Conservation (phyloP, 2,888 invertebrate species). For the Cheilosia variabilis region DNA sequence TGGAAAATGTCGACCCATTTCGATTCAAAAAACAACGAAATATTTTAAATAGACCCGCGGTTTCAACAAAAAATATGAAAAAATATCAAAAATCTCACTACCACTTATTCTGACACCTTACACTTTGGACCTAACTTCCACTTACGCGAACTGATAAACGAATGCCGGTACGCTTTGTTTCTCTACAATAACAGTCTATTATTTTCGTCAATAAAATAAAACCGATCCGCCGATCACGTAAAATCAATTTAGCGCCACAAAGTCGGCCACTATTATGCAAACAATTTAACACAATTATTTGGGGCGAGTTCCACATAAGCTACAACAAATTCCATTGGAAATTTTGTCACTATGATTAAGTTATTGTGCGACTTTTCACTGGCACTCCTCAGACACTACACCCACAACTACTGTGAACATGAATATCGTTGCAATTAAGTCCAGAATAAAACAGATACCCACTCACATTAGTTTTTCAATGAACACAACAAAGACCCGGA, state of each 20-base stretch:
- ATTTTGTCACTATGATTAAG: neutral
- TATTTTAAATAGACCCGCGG: too few species aligned
- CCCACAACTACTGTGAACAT: neutral
- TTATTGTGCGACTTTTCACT: neutral
- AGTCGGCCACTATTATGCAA: neutral
- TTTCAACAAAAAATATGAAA: too few species aligned
- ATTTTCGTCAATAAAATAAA: neutral
- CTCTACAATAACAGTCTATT: too few species aligned
- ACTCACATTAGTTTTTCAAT: conserved; percentile 13
- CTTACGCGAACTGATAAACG: too few species aligned
- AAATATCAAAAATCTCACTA: too few species aligned
- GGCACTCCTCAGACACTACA: conserved; percentile 4
- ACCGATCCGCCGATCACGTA: neutral
- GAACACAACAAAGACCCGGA: conserved; percentile 51
- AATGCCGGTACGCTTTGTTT: too few species aligned
- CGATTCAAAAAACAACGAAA: too few species aligned
- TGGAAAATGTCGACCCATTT: too few species aligned
- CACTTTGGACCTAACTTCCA: too few species aligned
- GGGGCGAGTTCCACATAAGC: neutral
- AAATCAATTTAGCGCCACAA: neutral
- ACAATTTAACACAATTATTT: neutral
- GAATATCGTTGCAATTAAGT: neutral
- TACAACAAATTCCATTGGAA: neutral
- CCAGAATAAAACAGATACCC: conserved; percentile 1
- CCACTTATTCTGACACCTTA: too few species aligned